These are phyloP conservation scores for Rhodinocichla rosea DNA, from an alignment of 2,113 vertebrate genomes.

Conservation along the genomic window DNA sequence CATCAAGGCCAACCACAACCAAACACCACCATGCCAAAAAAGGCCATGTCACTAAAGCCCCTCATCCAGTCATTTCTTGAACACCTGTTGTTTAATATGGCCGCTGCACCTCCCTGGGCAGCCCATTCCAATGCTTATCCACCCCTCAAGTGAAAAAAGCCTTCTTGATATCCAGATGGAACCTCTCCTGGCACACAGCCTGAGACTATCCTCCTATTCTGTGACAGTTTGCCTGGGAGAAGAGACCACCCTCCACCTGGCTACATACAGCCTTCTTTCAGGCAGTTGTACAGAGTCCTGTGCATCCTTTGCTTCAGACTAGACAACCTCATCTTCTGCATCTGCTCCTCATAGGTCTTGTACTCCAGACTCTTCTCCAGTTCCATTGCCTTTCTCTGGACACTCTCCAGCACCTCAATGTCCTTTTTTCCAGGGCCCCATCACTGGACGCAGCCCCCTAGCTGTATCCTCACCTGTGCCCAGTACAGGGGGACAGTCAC, in stretches of 20 bases:
- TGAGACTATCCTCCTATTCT: no score
- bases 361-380: background rate
- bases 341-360: background rate
- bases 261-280: background rate
- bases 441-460: rapidly evolving
- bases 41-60: no score
- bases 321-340: background rate
- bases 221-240: no score
- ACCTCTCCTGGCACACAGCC: no score
- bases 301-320: background rate
- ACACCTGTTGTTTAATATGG: background rate
- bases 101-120: background rate
- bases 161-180: background rate
- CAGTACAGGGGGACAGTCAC: rapidly evolving
- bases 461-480: no score
- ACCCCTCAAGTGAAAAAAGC: background rate
- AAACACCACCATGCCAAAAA: background rate
- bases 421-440: no score
- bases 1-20: background rate
- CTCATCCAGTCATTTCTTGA: background rate
- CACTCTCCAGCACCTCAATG: rapidly evolving
- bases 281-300: rapidly evolving
- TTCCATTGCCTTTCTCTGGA: background rate
- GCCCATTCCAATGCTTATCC: background rate
- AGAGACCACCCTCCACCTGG: rapidly evolving